Evolutionary conservation across 2,113 vertebrate genomes (phyloP).

Genomic region (Bagarius yarrelli): DNA sequence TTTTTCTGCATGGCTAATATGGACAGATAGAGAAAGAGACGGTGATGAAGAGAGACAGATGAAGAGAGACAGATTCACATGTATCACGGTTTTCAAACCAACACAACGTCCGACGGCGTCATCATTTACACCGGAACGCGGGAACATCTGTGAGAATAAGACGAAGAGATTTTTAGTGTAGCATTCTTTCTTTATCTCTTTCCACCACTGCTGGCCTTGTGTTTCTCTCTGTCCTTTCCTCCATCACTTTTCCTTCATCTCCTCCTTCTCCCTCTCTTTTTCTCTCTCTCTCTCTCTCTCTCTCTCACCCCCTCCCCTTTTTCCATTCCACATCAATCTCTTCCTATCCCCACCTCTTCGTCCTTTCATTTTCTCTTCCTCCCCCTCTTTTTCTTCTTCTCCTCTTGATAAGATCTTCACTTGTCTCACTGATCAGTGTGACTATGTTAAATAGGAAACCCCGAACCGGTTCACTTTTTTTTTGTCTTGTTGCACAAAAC

Average conservation of each 20-base stretch:
- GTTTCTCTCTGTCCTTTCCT: constrained; percentile 51
- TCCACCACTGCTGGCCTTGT: constrained; percentile 31
- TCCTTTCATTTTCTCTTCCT: neutral
- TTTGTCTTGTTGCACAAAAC: neutral
- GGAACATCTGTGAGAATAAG: no score
- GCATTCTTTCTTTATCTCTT: constrained; percentile 16
- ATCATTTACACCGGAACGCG: no score
- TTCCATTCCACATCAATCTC: neutral
- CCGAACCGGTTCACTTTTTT: neutral
- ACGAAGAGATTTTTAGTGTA: neutral
- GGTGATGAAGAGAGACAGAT: neutral
- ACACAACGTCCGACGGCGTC: neutral
- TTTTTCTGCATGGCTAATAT: neutral
- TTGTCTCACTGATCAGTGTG: neutral
- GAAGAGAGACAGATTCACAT: neutral
- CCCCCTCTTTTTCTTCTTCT: neutral
- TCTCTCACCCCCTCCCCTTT: neutral
- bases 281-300: constrained; percentile 19
- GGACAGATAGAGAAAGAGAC: neutral
- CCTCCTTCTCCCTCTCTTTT: constrained; percentile 16
- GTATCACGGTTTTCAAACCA: neutral
- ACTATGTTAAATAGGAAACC: neutral
- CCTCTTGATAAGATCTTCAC: constrained; percentile 17
- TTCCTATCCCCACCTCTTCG: neutral
- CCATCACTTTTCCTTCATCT: constrained; percentile 31